Evolutionary conservation across 1,140 invertebrate species (phyloP), one percentile per base, ranked within the genome.

Genomic region (Meloidogyne exigua): DNA sequence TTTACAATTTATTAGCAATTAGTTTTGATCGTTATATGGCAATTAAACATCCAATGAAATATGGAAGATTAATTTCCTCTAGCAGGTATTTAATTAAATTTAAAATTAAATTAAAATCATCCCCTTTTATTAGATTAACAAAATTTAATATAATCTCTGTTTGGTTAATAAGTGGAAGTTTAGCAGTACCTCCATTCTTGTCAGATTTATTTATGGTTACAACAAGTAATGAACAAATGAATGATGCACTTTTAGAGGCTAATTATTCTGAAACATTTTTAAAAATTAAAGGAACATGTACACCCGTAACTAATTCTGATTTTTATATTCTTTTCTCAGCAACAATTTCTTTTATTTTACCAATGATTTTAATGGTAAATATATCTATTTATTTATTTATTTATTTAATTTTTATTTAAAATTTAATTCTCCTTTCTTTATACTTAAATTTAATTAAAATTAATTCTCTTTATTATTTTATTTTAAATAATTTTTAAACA

Each of bases 11-110:
- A 12, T 84, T 88, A 70, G 89, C 88, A 10, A 90, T 89, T 69
- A 88, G 87, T 71, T 85, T 89, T 25, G 89, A 89, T 77, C 77
- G 89, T 28, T 89, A 88, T 78, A 82, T 89, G 71, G 89, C 89
- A 10, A 88, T 89, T 3, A 85, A 83, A 12, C 81, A 88, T 36
- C 89, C 89, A 13, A 88, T 89, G 62, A 84, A 83, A 72, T 86
- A 86, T 70, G 71, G 71, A 9, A 72, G 83, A 23, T 82, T 84
- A 66, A 87, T 86, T 28, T 86, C 85, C 2, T 86, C 85, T 10
- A 86, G 76, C 28, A 72, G 75, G 82, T 84, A 57, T 49, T 71
- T 42, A 68, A n/a, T 18, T 36, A n/a, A 13, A 12, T 32, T 15
- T 57, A 32, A 75, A 62, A 62, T 26, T 75, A 57, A 28, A 36